Evolutionary conservation across 2,888 invertebrate genomes (phyloP).

Genomic region (Chalcosyrphus nemorum): DNA sequence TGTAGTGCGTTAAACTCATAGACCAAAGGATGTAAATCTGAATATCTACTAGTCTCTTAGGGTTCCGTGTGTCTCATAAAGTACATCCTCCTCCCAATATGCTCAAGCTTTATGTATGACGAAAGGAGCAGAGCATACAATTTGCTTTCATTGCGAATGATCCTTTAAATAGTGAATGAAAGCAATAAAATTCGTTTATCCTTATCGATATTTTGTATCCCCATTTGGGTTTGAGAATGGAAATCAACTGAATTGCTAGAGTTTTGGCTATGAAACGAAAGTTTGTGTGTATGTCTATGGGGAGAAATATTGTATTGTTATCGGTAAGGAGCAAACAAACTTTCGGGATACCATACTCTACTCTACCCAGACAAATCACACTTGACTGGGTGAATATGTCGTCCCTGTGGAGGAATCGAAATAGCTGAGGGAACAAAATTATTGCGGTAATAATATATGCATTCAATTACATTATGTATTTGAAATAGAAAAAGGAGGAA

Average conservation of each 20-base stretch:
- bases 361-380: slow-evolving; percentile 60
- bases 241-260: slow-evolving; percentile 57
- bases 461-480: slow-evolving; percentile 51
- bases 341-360: slow-evolving; percentile 43
- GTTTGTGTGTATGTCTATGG: neutral
- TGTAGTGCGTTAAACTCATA: slow-evolving; percentile 23
- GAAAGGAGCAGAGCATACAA: slow-evolving; percentile 17
- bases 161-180: slow-evolving; percentile 71
- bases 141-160: slow-evolving; percentile 68
- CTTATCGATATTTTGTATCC: slow-evolving; percentile 56
- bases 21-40: slow-evolving; percentile 25
- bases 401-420: slow-evolving; percentile 18
- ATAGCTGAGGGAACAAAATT: slow-evolving; percentile 36
- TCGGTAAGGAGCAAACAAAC: slow-evolving; percentile 33
- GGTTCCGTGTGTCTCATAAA: slow-evolving; percentile 50
- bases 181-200: slow-evolving; percentile 66
- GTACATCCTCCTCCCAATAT: slow-evolving; percentile 19
- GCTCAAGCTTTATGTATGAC: slow-evolving; percentile 16
- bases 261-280: neutral
- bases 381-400: slow-evolving; percentile 37
- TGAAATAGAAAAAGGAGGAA: too few relatives aligned
- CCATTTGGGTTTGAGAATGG: slow-evolving; percentile 51
- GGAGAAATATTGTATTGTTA: slow-evolving; percentile 54
- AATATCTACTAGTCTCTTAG: slow-evolving; percentile 38
- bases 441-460: slow-evolving; percentile 50